Base-by-base conservation (phyloP, 2,888 invertebrate genomes). In the Nomada goodeniana region DNA sequence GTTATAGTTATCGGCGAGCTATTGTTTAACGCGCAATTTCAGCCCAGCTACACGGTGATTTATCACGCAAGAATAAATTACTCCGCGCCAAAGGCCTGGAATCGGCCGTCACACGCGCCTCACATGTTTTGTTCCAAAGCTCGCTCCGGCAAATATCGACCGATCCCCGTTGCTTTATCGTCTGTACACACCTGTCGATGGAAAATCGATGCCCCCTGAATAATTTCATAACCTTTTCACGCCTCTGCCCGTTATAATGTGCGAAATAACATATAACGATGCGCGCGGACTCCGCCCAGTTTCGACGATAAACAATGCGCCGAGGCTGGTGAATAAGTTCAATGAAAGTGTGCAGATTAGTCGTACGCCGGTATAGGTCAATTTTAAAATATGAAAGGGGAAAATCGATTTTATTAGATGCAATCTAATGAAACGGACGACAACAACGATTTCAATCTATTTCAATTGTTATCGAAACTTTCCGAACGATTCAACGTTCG, bases 1-100 rank as follows among this genome's bases (percentile, higher is more conserved):
- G 82, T 82, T 80, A 87, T 83, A 88, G 85, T 88, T 86, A 84
- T 85, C 82, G 81, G 52, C 47, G 65, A 60, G 85, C 80, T 82
- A 87, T 88, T 88, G 88, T 88, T 86, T 86, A 88, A 87, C 87
- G 84, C 84, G 84, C 82, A 86, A 88, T 87, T 88, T 86, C 86
- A 83, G 85, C 87, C 84, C 80, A 85, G 87, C 86, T 89, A 85
- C 84, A 84, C 85, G 83, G 82, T 86, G 85, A 90, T 90, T 89
- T 90, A 89, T 90, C 88, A 87, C 80, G 59, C 84, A 80, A 76
- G 83, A 90, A 90, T 90, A 91, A 91, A 91, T 90, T 89, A 89
- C 83, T 90, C 83, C 82, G 69, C 83, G 81, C 72, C 71, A 74
- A 84, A 86, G 81, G 85, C 75, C 76, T 80, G 72, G 80, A 80